Base-by-base conservation (phyloP, 2,797 vertebrate genomes). In the Pantherophis vulpinus region DNA sequence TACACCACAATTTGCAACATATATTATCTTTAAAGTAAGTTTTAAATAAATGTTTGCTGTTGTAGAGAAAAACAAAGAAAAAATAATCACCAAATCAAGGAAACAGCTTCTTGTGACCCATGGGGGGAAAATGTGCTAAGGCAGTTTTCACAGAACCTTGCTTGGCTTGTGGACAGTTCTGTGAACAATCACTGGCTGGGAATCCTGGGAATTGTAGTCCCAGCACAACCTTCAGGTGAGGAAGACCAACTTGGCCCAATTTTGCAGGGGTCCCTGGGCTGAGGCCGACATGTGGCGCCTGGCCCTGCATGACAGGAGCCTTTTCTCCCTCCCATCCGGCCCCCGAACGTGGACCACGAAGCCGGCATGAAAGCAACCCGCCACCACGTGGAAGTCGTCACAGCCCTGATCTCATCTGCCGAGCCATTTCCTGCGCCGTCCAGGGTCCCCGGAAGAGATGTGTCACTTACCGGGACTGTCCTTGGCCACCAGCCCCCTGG, bases 401-500 rank as follows among this genome's bases (percentile, higher is more conserved):
- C 74, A 79, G 74, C 20, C 0, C 18, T 11, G 74, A 11, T 9
- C 74, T 42, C 8, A 4, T 10, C 3, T 20, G 18, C 32, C 7
- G 1, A 42, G 70, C 32, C 16, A 1, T 4, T 20, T 23, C 32
- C 32, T 37, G 16, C 0, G 1, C 18, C 8, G n/a, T 32, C 66
- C 32, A 16, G 32, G 7, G 8, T 20, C 32, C 32, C 70, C 18
- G 3, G 32, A 42, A 74, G 70, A 79, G 70, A 20, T 9, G 16
- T 14, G 3, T 4, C 74, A 37, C 96, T 0, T 98, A 99, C 99
- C 99, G 51, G 98, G 97, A 51, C 37, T 96, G 94, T 99, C 98
- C 98, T 98, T 98, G 97, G 98, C 98, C 91, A 99, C 99, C 0
- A 99, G 98, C 55, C 99, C 99, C 29, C 98, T 98, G 91, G 98